phyloP scores from a whole-genome alignment of 2,888 invertebrate species.

The Drosophila testacea region DNA sequence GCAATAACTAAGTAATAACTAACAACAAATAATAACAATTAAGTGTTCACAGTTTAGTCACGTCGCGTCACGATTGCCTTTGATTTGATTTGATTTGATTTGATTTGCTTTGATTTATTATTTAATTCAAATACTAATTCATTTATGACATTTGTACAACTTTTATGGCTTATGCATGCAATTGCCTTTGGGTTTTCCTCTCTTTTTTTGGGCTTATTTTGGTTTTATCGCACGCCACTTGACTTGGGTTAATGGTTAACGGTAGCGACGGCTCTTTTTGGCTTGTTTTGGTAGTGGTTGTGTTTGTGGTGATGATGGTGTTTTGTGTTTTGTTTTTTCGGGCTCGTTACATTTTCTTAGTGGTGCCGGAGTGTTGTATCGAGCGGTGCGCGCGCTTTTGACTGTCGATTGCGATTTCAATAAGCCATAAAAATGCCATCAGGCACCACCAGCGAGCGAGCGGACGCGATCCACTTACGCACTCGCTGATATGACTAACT shows the following conservation, averaged over 20 bases:
- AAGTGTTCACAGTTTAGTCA: conserved; percentile 34
- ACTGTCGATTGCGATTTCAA: conserved; percentile 71
- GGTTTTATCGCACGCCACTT: conserved; percentile 42
- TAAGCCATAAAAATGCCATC: conserved; percentile 71
- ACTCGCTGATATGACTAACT: conserved; percentile 60
- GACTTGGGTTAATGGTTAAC: conserved; percentile 22
- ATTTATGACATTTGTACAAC: conserved; percentile 44
- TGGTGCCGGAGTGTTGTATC: conserved; percentile 40
- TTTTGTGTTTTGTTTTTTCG: background rate
- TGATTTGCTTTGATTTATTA: conserved; percentile 28
- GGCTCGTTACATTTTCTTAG: conserved; percentile 35
- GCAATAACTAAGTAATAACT: conserved; percentile 48
- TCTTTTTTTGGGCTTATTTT: conserved; percentile 1
- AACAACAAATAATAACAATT: conserved; percentile 31
- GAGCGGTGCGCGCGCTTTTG: conserved; percentile 72
- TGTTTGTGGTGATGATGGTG: background rate
- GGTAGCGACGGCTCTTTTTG: conserved; percentile 44
- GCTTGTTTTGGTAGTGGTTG: background rate
- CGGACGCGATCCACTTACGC: conserved; percentile 48
- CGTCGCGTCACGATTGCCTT: conserved; percentile 31
- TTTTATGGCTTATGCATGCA: conserved; percentile 29
- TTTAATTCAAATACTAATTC: conserved; percentile 55
- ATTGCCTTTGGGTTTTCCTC: conserved; percentile 9
- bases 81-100: conserved; percentile 38
- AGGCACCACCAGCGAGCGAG: conserved; percentile 15